Evolutionary conservation across 2,113 vertebrate species (phyloP), one percentile per base, ranked within the genome.

Genomic region (Lates calcarifer): DNA sequence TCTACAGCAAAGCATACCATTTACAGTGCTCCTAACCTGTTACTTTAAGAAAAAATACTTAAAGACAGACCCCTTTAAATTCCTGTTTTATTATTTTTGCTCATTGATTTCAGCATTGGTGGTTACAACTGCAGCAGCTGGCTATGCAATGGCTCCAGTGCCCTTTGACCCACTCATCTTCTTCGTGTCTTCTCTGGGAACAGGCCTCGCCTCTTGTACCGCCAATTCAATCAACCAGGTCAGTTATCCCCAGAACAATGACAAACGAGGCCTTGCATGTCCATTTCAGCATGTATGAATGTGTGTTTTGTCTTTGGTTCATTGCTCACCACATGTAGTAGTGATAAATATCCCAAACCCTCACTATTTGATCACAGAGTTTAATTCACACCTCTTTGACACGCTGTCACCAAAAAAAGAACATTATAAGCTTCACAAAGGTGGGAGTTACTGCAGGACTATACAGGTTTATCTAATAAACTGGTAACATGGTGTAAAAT

Each of bases 181-280:
- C 92, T 89, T 97, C 2, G 86, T 97, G 0, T 93, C 97, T 22
- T 95, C 91, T 20, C 79, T 97, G 1, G 98, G 98, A 93, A 99
- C 98, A 0, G 96, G 96, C 28, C 96, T 99, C 0, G 95, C 97
- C 0, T 99, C 98, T 22, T 97, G 97, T 68, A 92, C 96, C 49
- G 98, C 98, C 93, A 99, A 99, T 78, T 95, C 97, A 83, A 97
- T 99, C 90, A 99, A 99, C 86, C 98, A 99, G 98, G 98, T 99
- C 71, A 94, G 97, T 95, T 71, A 86, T 7, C 92, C 90, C 67
- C n/a, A 10, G 4, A 13, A 39, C 13, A 3, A 22, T 31, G 24
- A 1, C 20, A 39, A 28, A 55, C 47, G 11, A 24, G 28, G 17
- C 3, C n/a, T 9, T 11, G 35, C 35, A 8, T 61, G 49, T 70